These are phyloP conservation scores for Phataginus tricuspis DNA, from an alignment of 2,797 vertebrate genomes.

Conservation along the genomic window DNA sequence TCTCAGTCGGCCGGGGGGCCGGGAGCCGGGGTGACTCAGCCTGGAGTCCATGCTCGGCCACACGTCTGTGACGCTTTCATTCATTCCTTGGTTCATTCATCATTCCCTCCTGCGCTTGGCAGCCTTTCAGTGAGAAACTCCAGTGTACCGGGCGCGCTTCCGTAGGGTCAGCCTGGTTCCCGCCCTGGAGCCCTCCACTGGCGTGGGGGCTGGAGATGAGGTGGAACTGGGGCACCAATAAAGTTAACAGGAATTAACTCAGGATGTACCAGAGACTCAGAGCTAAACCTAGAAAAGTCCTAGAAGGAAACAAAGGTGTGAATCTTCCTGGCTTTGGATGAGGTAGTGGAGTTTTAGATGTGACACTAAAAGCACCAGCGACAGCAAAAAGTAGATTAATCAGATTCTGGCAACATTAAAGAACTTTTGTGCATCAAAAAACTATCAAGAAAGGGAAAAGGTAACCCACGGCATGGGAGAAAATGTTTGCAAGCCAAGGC, in stretches of 20 bases:
- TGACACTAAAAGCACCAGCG: background rate
- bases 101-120: background rate
- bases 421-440: background rate
- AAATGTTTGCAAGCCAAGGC: background rate
- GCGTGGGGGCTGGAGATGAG: background rate
- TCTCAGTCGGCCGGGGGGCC: slow-evolving; percentile 36
- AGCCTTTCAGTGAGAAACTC: background rate
- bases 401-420: background rate
- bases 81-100: background rate
- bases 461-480: background rate
- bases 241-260: background rate
- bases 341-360: background rate
- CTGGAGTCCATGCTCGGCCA: slow-evolving; percentile 7
- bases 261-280: background rate
- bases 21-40: slow-evolving; percentile 26
- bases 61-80: slow-evolving; percentile 28
- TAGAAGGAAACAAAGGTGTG: background rate
- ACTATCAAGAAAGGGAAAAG: background rate
- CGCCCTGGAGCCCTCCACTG: rapidly evolving
- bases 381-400: background rate
- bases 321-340: background rate
- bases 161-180: background rate
- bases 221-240: background rate
- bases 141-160: background rate
- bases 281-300: background rate